Base-by-base conservation (phyloP, 2,113 vertebrate genomes). In the Corvus moneduloides region DNA sequence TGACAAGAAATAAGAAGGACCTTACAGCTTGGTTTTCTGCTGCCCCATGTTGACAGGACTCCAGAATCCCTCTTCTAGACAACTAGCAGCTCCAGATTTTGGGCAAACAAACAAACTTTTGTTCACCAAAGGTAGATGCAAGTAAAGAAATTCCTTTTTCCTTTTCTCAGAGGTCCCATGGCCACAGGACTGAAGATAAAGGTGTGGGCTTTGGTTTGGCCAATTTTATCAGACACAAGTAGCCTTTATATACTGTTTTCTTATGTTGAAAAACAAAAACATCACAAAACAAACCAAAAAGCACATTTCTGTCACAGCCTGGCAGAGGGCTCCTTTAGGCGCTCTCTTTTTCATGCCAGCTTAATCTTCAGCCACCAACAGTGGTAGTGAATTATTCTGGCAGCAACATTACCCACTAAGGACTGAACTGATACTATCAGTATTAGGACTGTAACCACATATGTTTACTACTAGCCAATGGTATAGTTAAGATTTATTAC, bases 401-500 rank as follows among this genome's bases (percentile, higher is more conserved):
- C 23, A 54, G 58, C 24, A 46, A n/a, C 19, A 27, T 66, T 32
- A 72, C 9, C 58, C 63, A 71, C 58, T 54, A 86, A 76, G 37
- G 43, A 58, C 41, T 55, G 64, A 81, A 85, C 14, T 58, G 89
- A 76, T 72, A 71, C 21, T 78, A 94, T 91, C 91, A 68, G 84
- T 75, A 75, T 76, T 84, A 72, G 74, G 62, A 87, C 67, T 84
- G 44, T 73, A 91, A 91, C 66, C 49, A 46, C 84, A 94, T 82
- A 58, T 91, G 27, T 66, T 78, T 94, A 89, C 78, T 87, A 73
- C 59, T 82, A 94, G 79, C 62, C 81, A 69, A 52, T 13, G 41
- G 28, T 76, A 89, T 5, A 35, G 91, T 79, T 91, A 76, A 79
- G 82, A 92, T 85, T 83, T 93, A 96, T 91, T 76, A 94, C 82